These are phyloP conservation scores for Labrus mixtus DNA, from an alignment of 2,113 vertebrate species.

Conservation along the genomic window DNA sequence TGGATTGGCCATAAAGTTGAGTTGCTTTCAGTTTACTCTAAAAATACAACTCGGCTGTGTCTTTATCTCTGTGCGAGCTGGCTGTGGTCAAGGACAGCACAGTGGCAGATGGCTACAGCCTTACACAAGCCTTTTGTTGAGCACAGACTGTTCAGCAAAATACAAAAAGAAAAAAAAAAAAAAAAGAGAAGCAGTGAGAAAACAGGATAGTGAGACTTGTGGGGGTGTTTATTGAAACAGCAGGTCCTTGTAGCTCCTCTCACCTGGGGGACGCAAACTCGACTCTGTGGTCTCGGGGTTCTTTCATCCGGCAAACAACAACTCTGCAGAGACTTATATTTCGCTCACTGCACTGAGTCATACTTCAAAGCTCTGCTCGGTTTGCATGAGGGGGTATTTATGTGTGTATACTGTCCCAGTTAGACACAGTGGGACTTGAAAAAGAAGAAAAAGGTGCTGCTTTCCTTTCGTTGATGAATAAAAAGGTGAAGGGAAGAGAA, in stretches of 20 bases:
- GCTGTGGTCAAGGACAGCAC: slow-evolving; percentile 64
- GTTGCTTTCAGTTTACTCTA: slow-evolving; percentile 21
- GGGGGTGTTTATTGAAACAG: slow-evolving; percentile 64
- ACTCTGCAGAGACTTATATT: slow-evolving; percentile 62
- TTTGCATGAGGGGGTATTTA: slow-evolving; percentile 43
- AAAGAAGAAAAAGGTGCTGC: slow-evolving; percentile 18
- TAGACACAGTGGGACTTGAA: slow-evolving; percentile 29
- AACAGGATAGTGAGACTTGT: slow-evolving; percentile 21
- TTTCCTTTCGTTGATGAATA: slow-evolving; percentile 30
- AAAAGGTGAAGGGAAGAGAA: slow-evolving; percentile 27
- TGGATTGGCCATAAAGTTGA: not conserved
- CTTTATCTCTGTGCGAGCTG: slow-evolving; percentile 49
- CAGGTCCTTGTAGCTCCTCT: slow-evolving; percentile 54
- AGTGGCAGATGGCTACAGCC: slow-evolving; percentile 57
- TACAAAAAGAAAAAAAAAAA: slow-evolving; percentile 12
- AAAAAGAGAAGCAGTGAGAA: not conserved
- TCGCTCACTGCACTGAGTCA: slow-evolving; percentile 49
- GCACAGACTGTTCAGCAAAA: slow-evolving; percentile 52
- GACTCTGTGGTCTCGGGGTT: slow-evolving; percentile 59
- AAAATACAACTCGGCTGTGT: slow-evolving; percentile 28
- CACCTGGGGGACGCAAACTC: slow-evolving; percentile 71
- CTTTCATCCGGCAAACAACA: slow-evolving; percentile 73
- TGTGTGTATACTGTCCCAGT: slow-evolving; percentile 59
- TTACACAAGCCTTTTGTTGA: slow-evolving; percentile 56
- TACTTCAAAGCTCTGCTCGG: slow-evolving; percentile 66